Conservation (phyloP, 2,888 invertebrate genomes). For the Nomada goodeniana region DNA sequence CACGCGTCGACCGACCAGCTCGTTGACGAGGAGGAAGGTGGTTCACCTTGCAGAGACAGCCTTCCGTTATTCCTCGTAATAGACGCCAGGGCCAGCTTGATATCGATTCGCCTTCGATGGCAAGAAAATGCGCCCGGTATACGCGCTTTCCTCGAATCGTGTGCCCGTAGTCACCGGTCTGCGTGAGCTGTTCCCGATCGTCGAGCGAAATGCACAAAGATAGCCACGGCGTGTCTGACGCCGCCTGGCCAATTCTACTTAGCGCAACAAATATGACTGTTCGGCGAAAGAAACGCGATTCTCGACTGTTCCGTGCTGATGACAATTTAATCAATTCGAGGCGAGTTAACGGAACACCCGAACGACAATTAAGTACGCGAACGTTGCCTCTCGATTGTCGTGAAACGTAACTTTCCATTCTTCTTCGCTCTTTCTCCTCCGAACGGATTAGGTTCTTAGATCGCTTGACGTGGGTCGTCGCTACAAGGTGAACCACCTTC, state of each 20-base stretch:
- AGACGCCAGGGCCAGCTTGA: conserved; percentile 43
- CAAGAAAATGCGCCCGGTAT: conserved; percentile 10
- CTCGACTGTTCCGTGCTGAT: too few relatives aligned
- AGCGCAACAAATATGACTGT: too few relatives aligned
- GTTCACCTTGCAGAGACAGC: conserved; percentile 68
- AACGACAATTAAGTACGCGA: conserved; percentile 7
- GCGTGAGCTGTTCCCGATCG: background rate
- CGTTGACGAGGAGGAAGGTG: conserved; percentile 57
- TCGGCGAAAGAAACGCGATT: background rate
- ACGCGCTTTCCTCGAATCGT: conserved; percentile 8
- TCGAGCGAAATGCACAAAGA: background rate
- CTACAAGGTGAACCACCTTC: conserved; percentile 59
- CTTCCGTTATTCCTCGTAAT: conserved; percentile 62
- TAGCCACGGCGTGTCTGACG: too few relatives aligned
- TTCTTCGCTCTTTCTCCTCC: conserved; percentile 1
- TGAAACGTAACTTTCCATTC: conserved; percentile 22
- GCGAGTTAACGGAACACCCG: too few relatives aligned
- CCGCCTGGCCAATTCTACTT: too few relatives aligned
- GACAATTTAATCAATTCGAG: too few relatives aligned
- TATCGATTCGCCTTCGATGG: conserved; percentile 43
- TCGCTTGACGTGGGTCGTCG: conserved; percentile 36
- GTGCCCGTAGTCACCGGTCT: background rate
- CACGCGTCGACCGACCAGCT: conserved; percentile 10
- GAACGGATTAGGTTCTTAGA: background rate
- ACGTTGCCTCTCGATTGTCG: background rate